phyloP scores from a whole-genome alignment of 92 coral and sea anemone species.

The Parazoanthus darwini region DNA sequence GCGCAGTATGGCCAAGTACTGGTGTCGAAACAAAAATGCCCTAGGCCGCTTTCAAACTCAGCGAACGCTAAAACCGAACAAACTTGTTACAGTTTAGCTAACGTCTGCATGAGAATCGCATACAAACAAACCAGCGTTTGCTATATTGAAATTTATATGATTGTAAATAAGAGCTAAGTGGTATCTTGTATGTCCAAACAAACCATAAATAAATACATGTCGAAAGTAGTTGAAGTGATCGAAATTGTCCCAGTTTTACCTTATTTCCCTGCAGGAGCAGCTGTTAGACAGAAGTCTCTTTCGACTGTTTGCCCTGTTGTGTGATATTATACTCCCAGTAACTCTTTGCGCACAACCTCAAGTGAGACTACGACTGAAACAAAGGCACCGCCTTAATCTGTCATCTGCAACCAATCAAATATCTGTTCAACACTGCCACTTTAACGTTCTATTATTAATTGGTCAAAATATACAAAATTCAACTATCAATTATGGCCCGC shows the following conservation, averaged over 20 bases:
- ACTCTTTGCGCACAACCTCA: neutral
- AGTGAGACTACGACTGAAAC: neutral
- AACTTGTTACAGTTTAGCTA: neutral
- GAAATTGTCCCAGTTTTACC: neutral
- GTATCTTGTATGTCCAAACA: conserved; percentile 2
- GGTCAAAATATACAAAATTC: conserved; percentile 8
- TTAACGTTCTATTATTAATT: conserved; percentile 10
- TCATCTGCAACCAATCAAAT: conserved; percentile 33
- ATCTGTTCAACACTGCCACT: neutral
- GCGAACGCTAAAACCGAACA: neutral
- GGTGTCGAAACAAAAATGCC: conserved; percentile 13
- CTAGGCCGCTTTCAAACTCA: conserved; percentile 18
- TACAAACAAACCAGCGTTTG: conserved; percentile 24
- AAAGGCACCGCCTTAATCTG: conserved; percentile 26
- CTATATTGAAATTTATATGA: neutral
- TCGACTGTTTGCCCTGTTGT: neutral
- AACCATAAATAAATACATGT: neutral
- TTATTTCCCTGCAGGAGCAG: neutral
- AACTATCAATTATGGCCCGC: conserved; percentile 26
- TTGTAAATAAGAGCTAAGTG: conserved; percentile 27
- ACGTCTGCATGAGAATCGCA: neutral
- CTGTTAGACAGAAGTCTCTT: neutral
- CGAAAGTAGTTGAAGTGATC: neutral
- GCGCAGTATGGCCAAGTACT: conserved; percentile 10
- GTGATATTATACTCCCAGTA: neutral